Evolutionary conservation across 1,140 invertebrate genomes (phyloP), one percentile per base, ranked within the genome.

Genomic region (Hesperophylax magnus): DNA sequence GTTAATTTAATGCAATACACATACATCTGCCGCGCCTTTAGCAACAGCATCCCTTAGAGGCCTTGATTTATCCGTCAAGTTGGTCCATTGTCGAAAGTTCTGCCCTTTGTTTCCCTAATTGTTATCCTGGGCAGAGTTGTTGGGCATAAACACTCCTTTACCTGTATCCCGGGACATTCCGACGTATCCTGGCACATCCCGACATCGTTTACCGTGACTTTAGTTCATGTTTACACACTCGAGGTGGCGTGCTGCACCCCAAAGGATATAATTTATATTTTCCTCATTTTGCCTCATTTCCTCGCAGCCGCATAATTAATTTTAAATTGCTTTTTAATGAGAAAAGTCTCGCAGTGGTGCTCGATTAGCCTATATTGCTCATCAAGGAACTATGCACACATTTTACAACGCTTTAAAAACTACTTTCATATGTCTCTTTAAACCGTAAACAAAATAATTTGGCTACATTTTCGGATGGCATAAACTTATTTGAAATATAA

Each of bases 271-370:
- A 47, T 47, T 47, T 67, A 67, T 67, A 34, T 39, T 67, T 67
- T 3, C 63, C 63, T n/a, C 17, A 27, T 22, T 67, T 31, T n/a
- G 22, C 31, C 31, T 34, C 63, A 27, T 27, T 31, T 31, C 24
- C 14, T 17, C 15, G 11, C 31, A 31, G 17, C 63, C 63, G 22
- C 63, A 31, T 67, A 67, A 67, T 67, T 67, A 67, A 67, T 67
- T 67, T 67, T 31, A 67, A 67, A 67, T 67, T 67, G 24, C 63
- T 27, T 67, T 67, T 67, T 67, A 67, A 67, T 67, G 22, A 34
- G 39, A 47, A 47, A 47, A 47, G 6, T 47, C 39, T 47, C 11
- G 39, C 39, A 11, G 39, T 47, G 1, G 39, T 1, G 39, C 39
- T 47, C 39, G 39, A 47, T 47, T 47, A 47, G 39, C 9, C 39